phyloP scores from a whole-genome alignment of 2,797 vertebrate genomes.

The Epinephelus malabaricus region DNA sequence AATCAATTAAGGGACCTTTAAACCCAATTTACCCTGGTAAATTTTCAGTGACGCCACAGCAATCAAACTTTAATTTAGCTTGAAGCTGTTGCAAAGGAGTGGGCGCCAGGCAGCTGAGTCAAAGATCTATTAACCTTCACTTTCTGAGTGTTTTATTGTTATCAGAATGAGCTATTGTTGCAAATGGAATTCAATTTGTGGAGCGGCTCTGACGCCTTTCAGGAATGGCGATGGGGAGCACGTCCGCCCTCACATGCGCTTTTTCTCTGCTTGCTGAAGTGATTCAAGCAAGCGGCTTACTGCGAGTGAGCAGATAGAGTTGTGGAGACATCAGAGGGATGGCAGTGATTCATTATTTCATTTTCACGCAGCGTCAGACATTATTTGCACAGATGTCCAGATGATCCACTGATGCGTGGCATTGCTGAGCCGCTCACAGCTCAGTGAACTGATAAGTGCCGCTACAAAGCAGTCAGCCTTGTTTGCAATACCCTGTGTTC shows the following conservation, averaged over 20 bases:
- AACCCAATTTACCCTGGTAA: conserved; percentile 33
- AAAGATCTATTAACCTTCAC: conserved; percentile 61
- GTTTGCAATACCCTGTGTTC: conserved; percentile 44
- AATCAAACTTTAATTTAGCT: conserved; percentile 59
- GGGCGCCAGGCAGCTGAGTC: conserved; percentile 46
- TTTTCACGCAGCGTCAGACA: conserved; percentile 53
- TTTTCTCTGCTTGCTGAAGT: conserved; percentile 27
- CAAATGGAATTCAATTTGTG: conserved; percentile 58
- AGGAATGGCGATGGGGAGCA: conserved; percentile 30
- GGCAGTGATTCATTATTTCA: conserved; percentile 66
- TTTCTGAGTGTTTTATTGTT: conserved; percentile 53
- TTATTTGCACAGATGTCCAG: conserved; percentile 73
- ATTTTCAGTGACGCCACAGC: conserved; percentile 51
- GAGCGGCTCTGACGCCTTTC: conserved; percentile 36
- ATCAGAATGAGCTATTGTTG: conserved; percentile 48
- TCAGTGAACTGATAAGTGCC: conserved; percentile 57
- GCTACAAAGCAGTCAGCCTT: conserved; percentile 33
- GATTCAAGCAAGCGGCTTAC: conserved; percentile 36
- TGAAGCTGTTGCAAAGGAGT: conserved; percentile 14
- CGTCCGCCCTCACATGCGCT: neutral
- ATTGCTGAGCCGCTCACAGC: conserved; percentile 52
- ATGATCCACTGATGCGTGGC: conserved; percentile 58
- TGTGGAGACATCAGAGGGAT: conserved; percentile 53
- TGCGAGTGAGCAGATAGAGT: conserved; percentile 26
- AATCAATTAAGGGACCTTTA: conserved; percentile 59